These are phyloP conservation scores for Tiliqua scincoides DNA, from an alignment of 2,113 vertebrate species.

Conservation along the genomic window DNA sequence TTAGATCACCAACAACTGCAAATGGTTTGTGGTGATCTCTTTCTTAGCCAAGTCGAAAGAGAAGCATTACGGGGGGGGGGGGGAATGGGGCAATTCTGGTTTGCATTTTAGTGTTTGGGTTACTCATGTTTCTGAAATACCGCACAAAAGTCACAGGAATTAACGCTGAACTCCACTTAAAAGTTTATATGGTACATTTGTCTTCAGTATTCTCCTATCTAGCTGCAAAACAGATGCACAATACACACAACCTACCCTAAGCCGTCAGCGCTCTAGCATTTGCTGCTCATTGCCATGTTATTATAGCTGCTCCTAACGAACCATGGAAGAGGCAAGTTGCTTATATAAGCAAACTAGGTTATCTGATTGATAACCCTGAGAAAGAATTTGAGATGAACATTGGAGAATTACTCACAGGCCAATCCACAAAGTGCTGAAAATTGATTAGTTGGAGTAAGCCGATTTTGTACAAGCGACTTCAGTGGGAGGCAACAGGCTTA, in stretches of 20 bases:
- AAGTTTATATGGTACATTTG: constrained; percentile 31
- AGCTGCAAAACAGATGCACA: neutral
- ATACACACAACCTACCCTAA: neutral
- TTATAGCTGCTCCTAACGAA: neutral
- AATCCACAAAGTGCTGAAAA: neutral
- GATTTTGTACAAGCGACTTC: neutral
- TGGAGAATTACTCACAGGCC: neutral
- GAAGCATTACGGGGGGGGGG: constrained; percentile 33
- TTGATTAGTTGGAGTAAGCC: neutral
- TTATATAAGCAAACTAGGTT: neutral
- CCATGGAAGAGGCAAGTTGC: neutral
- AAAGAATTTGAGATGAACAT: neutral
- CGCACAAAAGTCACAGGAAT: neutral
- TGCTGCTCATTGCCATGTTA: neutral
- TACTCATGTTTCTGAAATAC: constrained; percentile 48
- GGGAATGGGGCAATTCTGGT: constrained; percentile 52
- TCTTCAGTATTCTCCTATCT: constrained; percentile 26
- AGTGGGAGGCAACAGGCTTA: neutral
- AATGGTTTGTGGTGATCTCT: constrained; percentile 61
- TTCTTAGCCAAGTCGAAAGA: constrained; percentile 59
- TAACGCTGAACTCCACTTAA: neutral
- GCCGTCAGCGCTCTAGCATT: neutral
- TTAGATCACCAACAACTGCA: constrained; percentile 69
- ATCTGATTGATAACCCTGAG: neutral
- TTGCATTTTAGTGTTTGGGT: constrained; percentile 68